Base-by-base conservation (phyloP, 1,140 invertebrate genomes). In the Cydia strobilella region DNA sequence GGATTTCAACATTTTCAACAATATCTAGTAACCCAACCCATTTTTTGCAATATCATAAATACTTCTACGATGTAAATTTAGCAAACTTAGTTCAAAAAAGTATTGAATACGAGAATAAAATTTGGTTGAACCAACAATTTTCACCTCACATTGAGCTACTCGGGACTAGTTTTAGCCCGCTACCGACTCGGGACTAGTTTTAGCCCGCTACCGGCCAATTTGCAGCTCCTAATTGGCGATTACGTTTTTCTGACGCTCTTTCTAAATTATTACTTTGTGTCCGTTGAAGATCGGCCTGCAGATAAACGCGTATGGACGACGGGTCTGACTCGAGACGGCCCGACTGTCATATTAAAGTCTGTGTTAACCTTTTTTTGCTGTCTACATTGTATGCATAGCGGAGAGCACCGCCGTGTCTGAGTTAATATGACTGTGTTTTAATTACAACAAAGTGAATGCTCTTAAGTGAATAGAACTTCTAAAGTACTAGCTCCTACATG, bases 301-400 rank as follows among this genome's bases (percentile, higher is more conserved):
- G 82, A 88, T 86, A 86, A 80, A 76, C 77, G 74, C 69, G 79
- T 81, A 83, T 82, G 79, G 81, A 85, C 84, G 79, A 78, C 77
- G 72, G 69, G 80, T 82, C 80, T 81, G 82, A 87, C 86, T 77
- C 82, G 78, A 69, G 65, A 35, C 65, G 65, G 65, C 31, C 65
- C 65, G 31, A 69, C 65, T 69, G 65, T 69, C 65, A 69, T 69
- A 69, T 69, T 69, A 35, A 35, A 69, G 35, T 69, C 65, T 69
- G 65, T n/a, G 9, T 69, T 35, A 18, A 59, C 31, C 65, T 31
- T 69, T 69, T 39, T 69, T 69, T 69, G 25, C 35, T 69, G 27
- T 69, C 20, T 39, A 69, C 65, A 69, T 69, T n/a, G 27, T 35
- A 42, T 69, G 65, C 65, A 35, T 35, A n/a, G 35, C 65, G 10